phyloP scores from a whole-genome alignment of 2,113 vertebrate genomes.

The Struthidea cinerea region DNA sequence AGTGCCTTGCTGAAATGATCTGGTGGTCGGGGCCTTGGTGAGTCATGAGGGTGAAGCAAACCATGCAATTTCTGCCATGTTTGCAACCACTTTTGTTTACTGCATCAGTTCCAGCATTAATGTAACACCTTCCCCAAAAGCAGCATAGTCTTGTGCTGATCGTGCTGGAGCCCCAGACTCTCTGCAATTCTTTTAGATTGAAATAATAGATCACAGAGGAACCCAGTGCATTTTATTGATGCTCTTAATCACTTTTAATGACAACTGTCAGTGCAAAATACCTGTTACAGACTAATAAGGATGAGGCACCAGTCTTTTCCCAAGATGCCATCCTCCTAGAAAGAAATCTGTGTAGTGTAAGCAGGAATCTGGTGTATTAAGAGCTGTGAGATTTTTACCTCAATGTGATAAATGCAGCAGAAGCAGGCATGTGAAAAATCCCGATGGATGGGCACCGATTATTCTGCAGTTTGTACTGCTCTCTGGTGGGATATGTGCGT shows the following conservation, averaged over 20 bases:
- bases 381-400: neutral
- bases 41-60: neutral
- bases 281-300: neutral
- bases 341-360: neutral
- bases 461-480: constrained; percentile 49
- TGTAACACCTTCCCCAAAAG: neutral
- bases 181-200: neutral
- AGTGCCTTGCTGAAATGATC: neutral
- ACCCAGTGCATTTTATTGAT: neutral
- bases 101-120: neutral
- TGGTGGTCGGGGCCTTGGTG: neutral
- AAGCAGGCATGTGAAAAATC: neutral
- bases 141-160: neutral
- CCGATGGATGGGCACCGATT: neutral
- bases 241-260: neutral
- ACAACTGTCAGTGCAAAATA: neutral
- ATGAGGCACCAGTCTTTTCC: neutral
- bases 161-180: neutral
- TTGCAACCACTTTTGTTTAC: neutral
- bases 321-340: neutral
- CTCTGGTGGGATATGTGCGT: neutral
- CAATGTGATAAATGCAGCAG: neutral
- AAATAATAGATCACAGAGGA: neutral
- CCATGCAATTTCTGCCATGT: neutral
- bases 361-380: neutral